Percentiles rank a stretch among this genome's conserved stretches.
phyloP scores from a whole-genome alignment of 1,140 invertebrate genomes.

The Caenorhabditis brenneri region DNA sequence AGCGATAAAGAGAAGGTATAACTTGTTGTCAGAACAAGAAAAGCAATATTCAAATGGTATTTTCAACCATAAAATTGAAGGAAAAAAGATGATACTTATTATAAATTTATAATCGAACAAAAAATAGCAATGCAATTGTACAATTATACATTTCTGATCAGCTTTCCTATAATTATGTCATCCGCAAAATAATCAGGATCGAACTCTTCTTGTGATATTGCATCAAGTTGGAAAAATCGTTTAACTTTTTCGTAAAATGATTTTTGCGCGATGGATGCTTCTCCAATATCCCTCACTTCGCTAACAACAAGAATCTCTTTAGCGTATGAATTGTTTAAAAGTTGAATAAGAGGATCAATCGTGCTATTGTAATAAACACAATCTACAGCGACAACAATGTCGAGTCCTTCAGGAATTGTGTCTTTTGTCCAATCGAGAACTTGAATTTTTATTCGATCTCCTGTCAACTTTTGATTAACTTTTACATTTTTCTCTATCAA shows the following conservation, averaged over 20 bases:
- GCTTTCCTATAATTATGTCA: conserved; percentile 47
- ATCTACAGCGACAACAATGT: conserved; percentile 51
- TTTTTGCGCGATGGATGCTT: conserved; percentile 44
- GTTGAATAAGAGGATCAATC: conserved; percentile 36
- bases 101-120: background rate
- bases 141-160: conserved; percentile 35
- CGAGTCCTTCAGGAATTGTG: background rate
- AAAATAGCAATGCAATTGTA: background rate
- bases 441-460: conserved; percentile 71
- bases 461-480: conserved; percentile 75
- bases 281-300: conserved; percentile 51
- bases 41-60: background rate
- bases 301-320: conserved; percentile 45
- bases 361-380: conserved; percentile 51
- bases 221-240: conserved; percentile 25
- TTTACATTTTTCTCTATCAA: conserved; percentile 77
- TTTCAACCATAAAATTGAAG: background rate
- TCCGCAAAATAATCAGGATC: conserved; percentile 48
- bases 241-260: conserved; percentile 30
- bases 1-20: background rate
- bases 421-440: conserved; percentile 35
- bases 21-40: background rate
- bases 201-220: conserved; percentile 21
- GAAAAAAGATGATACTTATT: background rate
- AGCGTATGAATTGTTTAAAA: conserved; percentile 5